Evolutionary conservation across 1,140 invertebrate species (phyloP), one percentile per base, ranked within the genome.

Genomic region (Euschistus heros): DNA sequence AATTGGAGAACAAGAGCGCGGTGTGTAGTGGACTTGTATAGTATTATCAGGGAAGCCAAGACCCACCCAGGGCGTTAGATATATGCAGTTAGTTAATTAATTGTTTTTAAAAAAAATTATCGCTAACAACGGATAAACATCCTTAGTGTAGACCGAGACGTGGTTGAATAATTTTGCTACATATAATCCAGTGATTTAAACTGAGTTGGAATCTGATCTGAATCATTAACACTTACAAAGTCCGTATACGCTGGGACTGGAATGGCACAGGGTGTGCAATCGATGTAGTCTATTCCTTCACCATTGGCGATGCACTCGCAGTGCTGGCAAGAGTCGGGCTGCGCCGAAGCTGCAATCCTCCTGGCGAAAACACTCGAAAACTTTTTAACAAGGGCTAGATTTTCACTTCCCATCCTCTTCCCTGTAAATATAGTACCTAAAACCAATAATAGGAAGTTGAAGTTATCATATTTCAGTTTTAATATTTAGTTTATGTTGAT

Each of bases 291-390:
- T 14, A 84, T 74, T 0, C 85, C 85, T 20, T 82, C 79, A 59
- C 85, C 81, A 68, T 82, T 78, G 2, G 82, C 80, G 4, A 82
- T 81, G 72, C 89, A 92, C 70, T 88, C 85, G 72, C 89, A 92
- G 7, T 80, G 78, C 70, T 89, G 86, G 69, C 86, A 88, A 10
- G 74, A 66, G 37, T 75, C 77, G 0, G 85, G 82, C n/a, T 73
- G 66, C 2, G 86, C 85, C 13, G 81, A 82, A 18, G 79, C 68
- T 0, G 83, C 85, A 0, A 90, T 75, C 42, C 86, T 77, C 63
- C 85, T 83, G 1, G 83, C 80, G 66, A 91, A 88, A 0, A 88
- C 86, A 26, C 76, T 82, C 0, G 82, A 76, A 66, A 90, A 84
- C 52, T 84, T 83, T 70, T 86, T 85, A 17, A 84, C 79, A n/a